phyloP scores from a whole-genome alignment of 1,140 invertebrate genomes.

The Hyposmocoma kahamanoa region DNA sequence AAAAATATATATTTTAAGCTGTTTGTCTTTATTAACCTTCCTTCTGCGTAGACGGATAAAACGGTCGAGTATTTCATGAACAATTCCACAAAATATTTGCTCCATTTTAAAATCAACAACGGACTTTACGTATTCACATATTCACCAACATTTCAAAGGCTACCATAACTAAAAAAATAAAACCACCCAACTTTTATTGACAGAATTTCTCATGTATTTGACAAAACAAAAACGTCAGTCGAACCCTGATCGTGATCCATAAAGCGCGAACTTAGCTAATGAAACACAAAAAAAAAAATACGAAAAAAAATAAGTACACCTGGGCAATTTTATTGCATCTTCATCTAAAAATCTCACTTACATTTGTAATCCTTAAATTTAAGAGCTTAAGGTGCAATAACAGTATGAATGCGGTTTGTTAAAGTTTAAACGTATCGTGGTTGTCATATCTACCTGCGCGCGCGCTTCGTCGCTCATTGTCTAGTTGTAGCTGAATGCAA shows the following conservation, averaged over 20 bases:
- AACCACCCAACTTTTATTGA: conserved; percentile 60
- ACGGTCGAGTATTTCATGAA: no score
- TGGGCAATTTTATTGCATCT: conserved; percentile 28
- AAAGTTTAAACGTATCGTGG: conserved; percentile 6
- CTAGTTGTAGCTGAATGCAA: conserved; percentile 53
- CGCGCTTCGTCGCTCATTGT: conserved; percentile 54
- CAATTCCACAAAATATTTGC: no score
- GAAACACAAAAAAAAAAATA: conserved; percentile 65
- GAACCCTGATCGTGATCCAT: conserved; percentile 62
- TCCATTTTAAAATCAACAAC: no score
- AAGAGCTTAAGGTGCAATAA: conserved; percentile 13
- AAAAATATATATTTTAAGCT: no score
- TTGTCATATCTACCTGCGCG: conserved; percentile 56
- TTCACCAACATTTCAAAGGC: no score
- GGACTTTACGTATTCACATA: no score
- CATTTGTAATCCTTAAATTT: conserved; percentile 12
- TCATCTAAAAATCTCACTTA: background rate
- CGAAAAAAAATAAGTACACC: conserved; percentile 63
- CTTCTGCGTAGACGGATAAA: no score
- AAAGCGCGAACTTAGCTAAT: conserved; percentile 71
- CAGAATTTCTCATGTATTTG: conserved; percentile 65
- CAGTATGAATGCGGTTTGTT: background rate
- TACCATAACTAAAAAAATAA: conserved; percentile 44
- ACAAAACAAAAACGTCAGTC: conserved; percentile 65
- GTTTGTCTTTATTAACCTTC: no score